Conservation (phyloP, 2,113 vertebrate species). For the Mionectes macconnelli region DNA sequence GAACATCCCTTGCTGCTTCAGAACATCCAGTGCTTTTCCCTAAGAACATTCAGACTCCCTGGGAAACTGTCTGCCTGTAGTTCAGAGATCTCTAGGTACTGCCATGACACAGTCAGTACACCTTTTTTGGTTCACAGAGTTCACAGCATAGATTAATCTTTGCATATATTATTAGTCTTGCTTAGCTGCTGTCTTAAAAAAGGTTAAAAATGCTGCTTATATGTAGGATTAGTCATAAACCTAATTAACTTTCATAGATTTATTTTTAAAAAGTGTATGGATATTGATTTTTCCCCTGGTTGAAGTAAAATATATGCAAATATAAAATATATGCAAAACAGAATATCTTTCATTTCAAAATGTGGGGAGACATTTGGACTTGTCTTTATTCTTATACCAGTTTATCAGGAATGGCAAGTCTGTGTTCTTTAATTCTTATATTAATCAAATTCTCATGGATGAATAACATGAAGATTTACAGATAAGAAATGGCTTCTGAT, state of each 20-base stretch:
- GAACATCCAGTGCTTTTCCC: not conserved
- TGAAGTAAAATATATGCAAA: not conserved
- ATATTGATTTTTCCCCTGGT: not conserved
- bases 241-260: not conserved
- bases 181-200: not conserved
- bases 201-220: not conserved
- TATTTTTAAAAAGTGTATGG: not conserved
- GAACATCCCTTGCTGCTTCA: not conserved
- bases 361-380: not conserved
- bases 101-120: not conserved
- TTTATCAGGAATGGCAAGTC: not conserved
- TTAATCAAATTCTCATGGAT: not conserved
- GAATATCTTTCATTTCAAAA: not conserved
- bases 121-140: not conserved
- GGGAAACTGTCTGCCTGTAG: not conserved
- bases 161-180: not conserved
- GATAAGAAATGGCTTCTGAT: not conserved
- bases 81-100: not conserved
- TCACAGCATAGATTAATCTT: not conserved
- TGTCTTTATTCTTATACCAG: not conserved
- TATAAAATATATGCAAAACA: not conserved
- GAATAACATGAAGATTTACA: not conserved
- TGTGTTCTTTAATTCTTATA: not conserved
- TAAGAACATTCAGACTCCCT: not conserved
- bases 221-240: not conserved